phyloP scores from a whole-genome alignment of 2,888 invertebrate species.

The Hirtodrosophila alboralis region DNA sequence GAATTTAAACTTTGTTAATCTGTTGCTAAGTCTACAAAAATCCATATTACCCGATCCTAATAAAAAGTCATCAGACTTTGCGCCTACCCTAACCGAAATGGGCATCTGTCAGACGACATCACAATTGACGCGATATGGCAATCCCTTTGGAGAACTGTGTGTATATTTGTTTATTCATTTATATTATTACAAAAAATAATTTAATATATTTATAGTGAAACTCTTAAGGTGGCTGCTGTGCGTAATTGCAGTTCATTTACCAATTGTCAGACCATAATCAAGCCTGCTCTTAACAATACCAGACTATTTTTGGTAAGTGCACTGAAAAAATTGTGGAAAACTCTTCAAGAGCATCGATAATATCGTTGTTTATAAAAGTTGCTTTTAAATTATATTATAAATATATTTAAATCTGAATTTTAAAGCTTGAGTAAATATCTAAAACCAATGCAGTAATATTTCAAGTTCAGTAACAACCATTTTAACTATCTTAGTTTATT shows the following conservation, averaged over 20 bases:
- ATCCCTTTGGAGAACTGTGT: constrained; percentile 71
- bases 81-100: constrained; percentile 78
- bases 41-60: constrained; percentile 22
- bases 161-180: background rate
- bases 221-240: constrained; percentile 12
- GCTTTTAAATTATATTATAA: too few species aligned
- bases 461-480: too few species aligned
- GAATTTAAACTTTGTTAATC: constrained; percentile 59
- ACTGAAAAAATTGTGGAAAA: too few species aligned
- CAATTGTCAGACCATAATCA: constrained; percentile 58
- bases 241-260: constrained; percentile 60
- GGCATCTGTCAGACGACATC: constrained; percentile 81
- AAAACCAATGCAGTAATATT: too few species aligned
- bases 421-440: too few species aligned
- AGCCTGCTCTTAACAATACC: constrained; percentile 48
- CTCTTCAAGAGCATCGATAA: too few species aligned
- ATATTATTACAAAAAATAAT: background rate
- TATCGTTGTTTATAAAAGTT: too few species aligned
- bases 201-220: constrained; percentile 16
- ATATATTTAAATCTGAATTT: too few species aligned
- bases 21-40: constrained; percentile 43
- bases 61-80: constrained; percentile 28
- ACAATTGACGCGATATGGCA: constrained; percentile 67
- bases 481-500: too few species aligned
- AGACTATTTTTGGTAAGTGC: constrained; percentile 37